These are phyloP conservation scores for Nesidiocoris tenuis DNA, from an alignment of 2,888 invertebrate species.

Conservation along the genomic window DNA sequence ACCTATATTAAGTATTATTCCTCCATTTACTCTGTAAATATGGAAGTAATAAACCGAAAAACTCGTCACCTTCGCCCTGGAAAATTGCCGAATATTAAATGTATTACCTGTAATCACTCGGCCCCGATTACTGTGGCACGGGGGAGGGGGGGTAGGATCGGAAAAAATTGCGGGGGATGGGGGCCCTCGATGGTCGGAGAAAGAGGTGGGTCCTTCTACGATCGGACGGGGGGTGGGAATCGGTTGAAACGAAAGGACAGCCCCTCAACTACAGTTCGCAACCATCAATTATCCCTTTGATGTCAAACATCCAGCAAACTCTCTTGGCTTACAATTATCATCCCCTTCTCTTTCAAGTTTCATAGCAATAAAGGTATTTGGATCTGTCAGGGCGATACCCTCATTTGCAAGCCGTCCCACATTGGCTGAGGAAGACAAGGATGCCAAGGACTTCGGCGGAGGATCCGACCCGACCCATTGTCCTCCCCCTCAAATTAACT, in stretches of 20 bases:
- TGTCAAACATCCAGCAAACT: slow-evolving; percentile 46
- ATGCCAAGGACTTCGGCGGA: neutral
- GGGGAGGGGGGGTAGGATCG: neutral
- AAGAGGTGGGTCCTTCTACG: neutral
- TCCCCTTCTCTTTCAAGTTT: slow-evolving; percentile 45
- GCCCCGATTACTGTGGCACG: neutral
- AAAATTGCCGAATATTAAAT: too few species aligned
- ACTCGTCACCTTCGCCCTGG: too few species aligned
- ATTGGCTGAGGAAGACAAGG: neutral
- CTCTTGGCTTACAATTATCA: slow-evolving; percentile 45
- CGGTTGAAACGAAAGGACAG: slow-evolving; percentile 15
- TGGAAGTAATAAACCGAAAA: too few species aligned
- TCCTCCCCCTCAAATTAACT: slow-evolving; percentile 36
- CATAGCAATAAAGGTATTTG: slow-evolving; percentile 45
- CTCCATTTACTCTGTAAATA: too few species aligned
- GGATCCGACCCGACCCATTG: slow-evolving; percentile 26
- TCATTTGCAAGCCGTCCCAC: slow-evolving; percentile 29
- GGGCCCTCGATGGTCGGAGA: too few species aligned
- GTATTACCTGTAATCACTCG: too few species aligned
- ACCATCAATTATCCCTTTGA: slow-evolving; percentile 48
- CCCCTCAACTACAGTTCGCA: slow-evolving; percentile 44
- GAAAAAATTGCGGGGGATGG: slow-evolving; percentile 6
- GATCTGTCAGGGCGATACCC: slow-evolving; percentile 44
- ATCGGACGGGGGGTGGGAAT: neutral
- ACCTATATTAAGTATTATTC: too few species aligned